phyloP scores from a whole-genome alignment of 2,888 invertebrate species.

The Apodemia zela region DNA sequence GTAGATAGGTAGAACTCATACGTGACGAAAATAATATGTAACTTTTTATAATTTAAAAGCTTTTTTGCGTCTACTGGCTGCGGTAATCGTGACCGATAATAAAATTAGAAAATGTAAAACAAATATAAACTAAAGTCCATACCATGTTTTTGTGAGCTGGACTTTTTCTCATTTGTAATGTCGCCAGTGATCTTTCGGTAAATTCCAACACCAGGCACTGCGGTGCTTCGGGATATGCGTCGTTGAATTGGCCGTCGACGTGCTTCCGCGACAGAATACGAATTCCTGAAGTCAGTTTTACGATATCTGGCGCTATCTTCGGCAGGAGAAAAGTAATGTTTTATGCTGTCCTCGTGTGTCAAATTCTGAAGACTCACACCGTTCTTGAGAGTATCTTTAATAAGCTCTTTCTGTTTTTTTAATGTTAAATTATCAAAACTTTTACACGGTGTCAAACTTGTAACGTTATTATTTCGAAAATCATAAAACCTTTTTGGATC shows the following conservation, averaged over 20 bases:
- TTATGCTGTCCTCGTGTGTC: constrained; percentile 55
- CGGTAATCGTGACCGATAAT: not conserved
- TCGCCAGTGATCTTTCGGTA: constrained; percentile 67
- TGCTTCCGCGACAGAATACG: constrained; percentile 63
- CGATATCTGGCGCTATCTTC: constrained; percentile 44
- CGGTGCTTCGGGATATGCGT: constrained; percentile 50
- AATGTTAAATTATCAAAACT: constrained; percentile 72
- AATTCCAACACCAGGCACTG: constrained; percentile 61
- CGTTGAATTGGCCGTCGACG: constrained; percentile 50
- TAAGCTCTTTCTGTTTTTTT: constrained; percentile 43
- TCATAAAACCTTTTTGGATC: constrained; percentile 63
- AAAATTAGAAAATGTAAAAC: not conserved
- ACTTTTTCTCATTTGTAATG: constrained; percentile 40
- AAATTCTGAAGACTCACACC: constrained; percentile 69
- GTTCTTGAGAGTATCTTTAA: constrained; percentile 50
- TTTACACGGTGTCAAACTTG: constrained; percentile 59
- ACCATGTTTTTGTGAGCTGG: constrained; percentile 39
- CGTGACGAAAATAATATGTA: too few species aligned
- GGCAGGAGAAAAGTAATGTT: constrained; percentile 57
- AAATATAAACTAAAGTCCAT: constrained; percentile 31
- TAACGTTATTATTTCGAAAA: constrained; percentile 62
- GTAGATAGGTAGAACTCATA: too few species aligned
- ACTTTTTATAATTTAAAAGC: too few species aligned
- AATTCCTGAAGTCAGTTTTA: constrained; percentile 55
- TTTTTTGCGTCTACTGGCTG: too few species aligned